Percentiles rank a stretch among this genome's conserved stretches.
phyloP scores from a whole-genome alignment of 2,113 vertebrate species.

The Malaclemys terrapin region DNA sequence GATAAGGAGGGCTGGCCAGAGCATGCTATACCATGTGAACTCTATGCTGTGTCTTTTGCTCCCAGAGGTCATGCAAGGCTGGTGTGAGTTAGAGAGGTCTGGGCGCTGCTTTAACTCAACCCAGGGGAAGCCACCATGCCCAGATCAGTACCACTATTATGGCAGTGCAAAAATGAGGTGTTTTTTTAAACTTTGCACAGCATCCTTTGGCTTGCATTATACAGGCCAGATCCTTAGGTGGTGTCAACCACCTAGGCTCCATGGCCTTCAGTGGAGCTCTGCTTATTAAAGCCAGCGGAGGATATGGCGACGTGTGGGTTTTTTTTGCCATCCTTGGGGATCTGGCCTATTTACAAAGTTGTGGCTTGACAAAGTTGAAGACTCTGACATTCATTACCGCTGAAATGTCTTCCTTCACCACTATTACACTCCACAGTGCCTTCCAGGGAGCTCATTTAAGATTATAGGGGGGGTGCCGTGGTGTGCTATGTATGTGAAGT shows the following conservation, averaged over 20 bases:
- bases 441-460: slow-evolving; percentile 21
- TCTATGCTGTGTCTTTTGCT: neutral
- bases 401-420: neutral
- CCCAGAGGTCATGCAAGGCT: neutral
- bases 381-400: neutral
- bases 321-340: rapidly evolving
- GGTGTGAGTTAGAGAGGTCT: neutral
- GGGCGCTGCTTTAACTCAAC: neutral
- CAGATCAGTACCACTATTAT: neutral
- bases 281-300: neutral
- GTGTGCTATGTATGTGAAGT: slow-evolving; percentile 1
- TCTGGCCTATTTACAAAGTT: neutral
- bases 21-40: neutral
- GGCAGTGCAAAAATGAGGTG: neutral
- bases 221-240: rapidly evolving
- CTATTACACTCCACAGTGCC: neutral
- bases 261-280: neutral
- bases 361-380: neutral
- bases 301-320: rapidly evolving
- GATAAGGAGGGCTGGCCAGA: neutral
- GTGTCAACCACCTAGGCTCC: rapidly evolving
- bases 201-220: neutral
- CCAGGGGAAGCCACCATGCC: neutral
- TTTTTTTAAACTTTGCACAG: neutral
- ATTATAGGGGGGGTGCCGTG: neutral